A percentile compares a stretch with the other conserved stretches of the same genome.
These are phyloP conservation scores for Phyllotreta cruciferae DNA, from an alignment of 2,888 invertebrate genomes.

Conservation along the genomic window DNA sequence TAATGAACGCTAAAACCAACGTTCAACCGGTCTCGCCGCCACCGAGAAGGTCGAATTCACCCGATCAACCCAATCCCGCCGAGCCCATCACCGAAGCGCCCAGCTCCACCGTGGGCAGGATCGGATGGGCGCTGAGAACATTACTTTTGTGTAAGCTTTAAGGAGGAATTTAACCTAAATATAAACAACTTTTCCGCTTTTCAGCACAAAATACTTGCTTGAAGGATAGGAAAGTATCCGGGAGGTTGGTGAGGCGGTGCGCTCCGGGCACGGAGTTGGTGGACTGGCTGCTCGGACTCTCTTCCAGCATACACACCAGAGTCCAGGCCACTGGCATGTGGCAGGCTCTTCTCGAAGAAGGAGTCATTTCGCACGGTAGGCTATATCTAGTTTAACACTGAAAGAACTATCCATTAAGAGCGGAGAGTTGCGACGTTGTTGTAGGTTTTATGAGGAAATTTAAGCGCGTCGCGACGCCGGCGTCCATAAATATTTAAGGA, in stretches of 20 bases:
- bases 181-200: conserved; percentile 53
- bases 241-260: conserved; percentile 70
- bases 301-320: conserved; percentile 69
- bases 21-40: conserved; percentile 61
- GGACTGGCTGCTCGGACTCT: conserved; percentile 77
- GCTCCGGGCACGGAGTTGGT: conserved; percentile 83
- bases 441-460: no score
- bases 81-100: conserved; percentile 73
- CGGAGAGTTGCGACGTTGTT: no score
- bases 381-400: conserved; percentile 51
- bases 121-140: conserved; percentile 74
- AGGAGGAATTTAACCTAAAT: neutral
- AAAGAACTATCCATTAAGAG: no score
- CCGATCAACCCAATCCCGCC: conserved; percentile 72
- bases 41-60: conserved; percentile 65
- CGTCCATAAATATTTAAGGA: conserved; percentile 4
- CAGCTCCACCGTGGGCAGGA: conserved; percentile 70
- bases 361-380: conserved; percentile 78
- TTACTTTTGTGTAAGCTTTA: conserved; percentile 66
- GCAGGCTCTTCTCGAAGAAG: conserved; percentile 83
- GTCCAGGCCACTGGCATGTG: conserved; percentile 82
- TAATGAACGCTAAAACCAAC: conserved; percentile 53
- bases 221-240: conserved; percentile 64
- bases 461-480: neutral
- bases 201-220: conserved; percentile 66